These are phyloP conservation scores for Dasyornis broadbenti DNA, from an alignment of 2,113 vertebrate genomes.

Conservation along the genomic window DNA sequence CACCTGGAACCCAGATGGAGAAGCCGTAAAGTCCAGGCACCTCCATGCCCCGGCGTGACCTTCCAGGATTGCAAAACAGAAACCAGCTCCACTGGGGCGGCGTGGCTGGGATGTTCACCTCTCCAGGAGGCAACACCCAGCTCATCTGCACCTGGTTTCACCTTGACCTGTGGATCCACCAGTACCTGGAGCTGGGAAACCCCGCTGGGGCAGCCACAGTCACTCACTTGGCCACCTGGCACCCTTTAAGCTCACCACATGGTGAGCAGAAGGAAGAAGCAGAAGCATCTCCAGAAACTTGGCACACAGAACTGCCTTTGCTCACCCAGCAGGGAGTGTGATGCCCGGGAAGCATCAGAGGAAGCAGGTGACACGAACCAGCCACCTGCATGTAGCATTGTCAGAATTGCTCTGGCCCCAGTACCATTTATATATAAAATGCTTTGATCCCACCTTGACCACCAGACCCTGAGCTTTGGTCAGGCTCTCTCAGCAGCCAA, in stretches of 20 bases:
- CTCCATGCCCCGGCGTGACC: not conserved
- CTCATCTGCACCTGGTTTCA: not conserved
- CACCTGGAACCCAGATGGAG: not conserved
- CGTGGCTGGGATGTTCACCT: fast-evolving
- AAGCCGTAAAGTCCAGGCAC: not conserved
- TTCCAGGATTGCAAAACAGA: not conserved
- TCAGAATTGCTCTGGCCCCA: not conserved
- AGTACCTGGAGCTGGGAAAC: not conserved
- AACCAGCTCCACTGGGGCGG: not conserved
- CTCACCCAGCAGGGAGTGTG: fast-evolving
- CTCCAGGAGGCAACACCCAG: not conserved
- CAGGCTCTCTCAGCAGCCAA: not conserved
- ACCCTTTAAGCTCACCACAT: not conserved
- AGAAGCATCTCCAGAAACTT: not conserved
- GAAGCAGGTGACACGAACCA: fast-evolving
- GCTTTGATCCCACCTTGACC: not conserved
- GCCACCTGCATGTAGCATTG: fast-evolving
- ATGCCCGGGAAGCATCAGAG: not conserved
- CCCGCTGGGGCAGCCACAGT: fast-evolving
- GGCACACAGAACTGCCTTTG: not conserved
- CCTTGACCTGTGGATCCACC: not conserved
- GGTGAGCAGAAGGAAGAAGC: not conserved
- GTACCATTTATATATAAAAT: not conserved
- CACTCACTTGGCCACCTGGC: not conserved
- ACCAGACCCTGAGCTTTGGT: not conserved